Base-by-base conservation (phyloP, 2,888 invertebrate species). In the Tetranychus piercei region DNA sequence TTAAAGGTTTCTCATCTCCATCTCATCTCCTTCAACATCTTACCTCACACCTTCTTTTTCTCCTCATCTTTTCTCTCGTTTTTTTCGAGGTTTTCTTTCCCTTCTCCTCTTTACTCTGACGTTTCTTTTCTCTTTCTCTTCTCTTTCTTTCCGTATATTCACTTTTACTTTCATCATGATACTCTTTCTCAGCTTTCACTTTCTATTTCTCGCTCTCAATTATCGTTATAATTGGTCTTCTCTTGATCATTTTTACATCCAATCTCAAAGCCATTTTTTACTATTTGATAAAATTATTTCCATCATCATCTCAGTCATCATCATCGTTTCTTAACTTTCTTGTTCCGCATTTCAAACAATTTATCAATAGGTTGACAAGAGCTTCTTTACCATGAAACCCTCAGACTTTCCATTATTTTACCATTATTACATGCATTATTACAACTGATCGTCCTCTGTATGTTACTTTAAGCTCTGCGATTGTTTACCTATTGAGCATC, bases 371-470 rank as follows among this genome's bases (percentile, higher is more conserved):
- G 69, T 23, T 69, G 22, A 9, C 69, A 69, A 23, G 69, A 69
- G 22, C 69, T 23, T 69, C 69, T 69, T 20, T 69, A 20, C 23
- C 69, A 20, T 69, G 20, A 65, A 69, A 69, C 23, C 69, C 69
- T 23, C 20, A 23, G 69, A 1, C 69, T 11, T 69, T 20, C 22
- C 69, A 69, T 45, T 45, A 45, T 45, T 45, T 45, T 45, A 11
- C 9, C 15, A 67, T 67, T 64, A 64, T 18, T 64, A 18, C n/a
- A 64, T 45, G 45, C 5, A 67, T 67, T 20, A 69, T 20, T n/a
- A 69, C 18, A 64, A 15, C 11, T 81, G 71, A 67, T 22, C 90
- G 90, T 0, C 90, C 90, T 80, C 90, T 91, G 20, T n/a, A n/a
- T n/a, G n/a, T n/a, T n/a, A n/a, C n/a, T n/a, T n/a, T n/a, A n/a